Evolutionary conservation across 2,888 invertebrate genomes (phyloP), one percentile per base, ranked within the genome.

Genomic region (Acrobeloides nanus): DNA sequence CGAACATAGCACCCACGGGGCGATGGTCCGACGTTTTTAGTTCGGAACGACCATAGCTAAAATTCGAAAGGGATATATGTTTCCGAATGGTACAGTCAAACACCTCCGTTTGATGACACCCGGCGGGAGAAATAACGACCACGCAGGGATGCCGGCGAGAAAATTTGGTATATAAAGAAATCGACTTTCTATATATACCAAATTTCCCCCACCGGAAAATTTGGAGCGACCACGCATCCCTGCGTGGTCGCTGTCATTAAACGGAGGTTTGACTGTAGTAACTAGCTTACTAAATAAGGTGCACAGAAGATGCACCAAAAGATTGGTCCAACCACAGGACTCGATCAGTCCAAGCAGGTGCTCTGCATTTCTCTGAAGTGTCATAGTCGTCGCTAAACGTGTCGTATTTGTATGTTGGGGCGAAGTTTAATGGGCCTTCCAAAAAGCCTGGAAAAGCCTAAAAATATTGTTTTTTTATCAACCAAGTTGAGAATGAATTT

Each of bases 341-440:
- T 53, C 97, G 81, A 76, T 97, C 97, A 0, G 97, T 97, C 92
- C 92, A 97, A 4, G 97, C 95, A 0, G 97, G 97, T 1, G 89
- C 86, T 49, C 95, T 82, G 73, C 85, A 84, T 77, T 97, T 97
- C 75, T 99, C 97, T 73, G 93, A 93, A 0, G 97, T 95, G 75
- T 97, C 97, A 74, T 93, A 97, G 76, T 95, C 93, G 75, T 95
- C 90, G 67, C 90, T 92, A 75, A 95, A 95, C 46, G 93, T 79
- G 78, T 97, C 97, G 74, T 97, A 97, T 75, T 97, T 99, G 76
- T 97, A 97, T 0, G 97, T 97, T 0, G 97, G 97, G 12, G 87
- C 82, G 75, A 97, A 97, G 35, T 81, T 83, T 26, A 93, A 84
- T 43, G 84, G 83, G 0, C 90, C 95, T 79, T 99, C 97, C 45